Conservation (phyloP, 2,797 vertebrate genomes). For the Cuniculus paca region DNA sequence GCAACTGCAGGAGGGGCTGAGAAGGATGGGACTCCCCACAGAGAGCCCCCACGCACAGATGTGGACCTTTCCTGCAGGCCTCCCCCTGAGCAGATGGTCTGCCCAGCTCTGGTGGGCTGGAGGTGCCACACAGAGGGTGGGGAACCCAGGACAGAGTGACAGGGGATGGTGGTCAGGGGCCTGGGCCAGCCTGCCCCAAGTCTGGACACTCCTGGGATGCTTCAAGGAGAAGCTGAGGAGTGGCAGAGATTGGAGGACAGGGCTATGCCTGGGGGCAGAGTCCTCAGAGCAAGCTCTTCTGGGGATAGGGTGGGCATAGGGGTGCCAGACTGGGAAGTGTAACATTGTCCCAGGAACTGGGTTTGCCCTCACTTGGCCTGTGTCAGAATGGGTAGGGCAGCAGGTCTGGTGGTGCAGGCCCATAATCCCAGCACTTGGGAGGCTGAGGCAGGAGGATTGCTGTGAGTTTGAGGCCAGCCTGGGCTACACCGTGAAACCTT, state of each 20-base stretch:
- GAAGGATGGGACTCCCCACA: constrained; percentile 70
- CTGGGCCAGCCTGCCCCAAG: not conserved
- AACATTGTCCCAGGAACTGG: not conserved
- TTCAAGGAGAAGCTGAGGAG: constrained; percentile 66
- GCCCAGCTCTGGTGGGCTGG: not conserved
- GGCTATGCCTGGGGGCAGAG: not conserved
- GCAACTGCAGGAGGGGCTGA: constrained; percentile 85
- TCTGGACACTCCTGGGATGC: not conserved
- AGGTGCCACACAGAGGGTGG: not conserved
- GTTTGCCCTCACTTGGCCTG: not conserved
- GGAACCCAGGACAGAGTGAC: not conserved
- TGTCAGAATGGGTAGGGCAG: not conserved
- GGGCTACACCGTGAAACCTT: not conserved
- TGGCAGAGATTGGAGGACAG: constrained; percentile 49
- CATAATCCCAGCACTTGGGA: not conserved
- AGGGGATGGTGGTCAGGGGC: not conserved
- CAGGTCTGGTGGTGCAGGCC: not conserved
- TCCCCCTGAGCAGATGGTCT: constrained; percentile 75
- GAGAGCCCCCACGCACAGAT: constrained; percentile 80
- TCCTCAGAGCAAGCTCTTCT: not conserved
- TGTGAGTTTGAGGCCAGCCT: not conserved
- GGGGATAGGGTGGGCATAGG: not conserved
- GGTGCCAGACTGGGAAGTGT: not conserved
- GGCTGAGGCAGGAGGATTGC: not conserved
- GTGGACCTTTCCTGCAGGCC: constrained; percentile 86